Evolutionary conservation across 2,797 vertebrate species (phyloP).

Genomic region (Megalops cyprinoides): DNA sequence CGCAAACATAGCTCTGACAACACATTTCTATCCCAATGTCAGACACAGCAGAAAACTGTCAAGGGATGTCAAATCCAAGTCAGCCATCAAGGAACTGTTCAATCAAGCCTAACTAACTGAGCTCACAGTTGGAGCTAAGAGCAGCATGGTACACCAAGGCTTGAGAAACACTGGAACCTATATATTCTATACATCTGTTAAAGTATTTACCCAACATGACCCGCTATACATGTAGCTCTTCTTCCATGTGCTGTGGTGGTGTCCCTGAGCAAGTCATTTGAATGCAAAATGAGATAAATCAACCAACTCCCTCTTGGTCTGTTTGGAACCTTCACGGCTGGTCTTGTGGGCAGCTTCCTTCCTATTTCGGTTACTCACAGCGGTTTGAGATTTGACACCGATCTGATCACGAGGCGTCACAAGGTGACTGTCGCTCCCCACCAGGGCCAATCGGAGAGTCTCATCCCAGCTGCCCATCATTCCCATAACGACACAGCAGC

Average conservation of each 20-base stretch:
- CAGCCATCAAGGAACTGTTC: not conserved
- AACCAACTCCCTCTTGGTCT: not conserved
- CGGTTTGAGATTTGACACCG: not conserved
- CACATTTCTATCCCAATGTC: not conserved
- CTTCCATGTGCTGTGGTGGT: not conserved
- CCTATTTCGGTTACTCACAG: not conserved
- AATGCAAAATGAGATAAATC: not conserved
- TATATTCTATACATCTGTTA: too few relatives aligned
- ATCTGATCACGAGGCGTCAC: not conserved
- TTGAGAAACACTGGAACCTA: too few relatives aligned
- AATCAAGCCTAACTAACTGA: not conserved
- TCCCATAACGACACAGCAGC: not conserved
- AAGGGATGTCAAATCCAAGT: not conserved
- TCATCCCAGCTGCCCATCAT: not conserved
- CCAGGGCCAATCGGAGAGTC: not conserved
- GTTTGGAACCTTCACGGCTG: not conserved
- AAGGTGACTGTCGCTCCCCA: not conserved
- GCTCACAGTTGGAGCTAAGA: not conserved
- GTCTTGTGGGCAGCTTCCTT: not conserved
- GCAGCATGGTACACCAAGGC: not conserved
- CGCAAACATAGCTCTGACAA: not conserved
- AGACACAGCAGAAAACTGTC: not conserved
- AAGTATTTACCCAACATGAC: not conserved
- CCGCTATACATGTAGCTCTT: not conserved
- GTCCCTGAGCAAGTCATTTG: too few relatives aligned